Percentiles rank a stretch among this genome's conserved stretches.
Conservation (phyloP, 2,888 invertebrate genomes). For the Tachina fera region DNA sequence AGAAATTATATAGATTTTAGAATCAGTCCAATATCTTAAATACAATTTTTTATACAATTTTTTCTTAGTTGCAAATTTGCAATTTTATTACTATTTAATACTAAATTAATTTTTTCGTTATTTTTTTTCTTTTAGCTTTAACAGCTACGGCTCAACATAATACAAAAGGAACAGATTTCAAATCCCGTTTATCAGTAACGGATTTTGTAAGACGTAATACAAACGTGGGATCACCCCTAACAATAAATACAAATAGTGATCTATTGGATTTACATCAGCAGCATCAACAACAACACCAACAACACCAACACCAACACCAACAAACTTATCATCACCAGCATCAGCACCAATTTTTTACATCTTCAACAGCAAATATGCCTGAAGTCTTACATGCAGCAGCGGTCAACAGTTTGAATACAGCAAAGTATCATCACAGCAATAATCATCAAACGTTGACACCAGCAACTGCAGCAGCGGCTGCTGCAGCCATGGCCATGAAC, state of each 20-base stretch:
- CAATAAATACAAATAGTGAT: slow-evolving; percentile 53
- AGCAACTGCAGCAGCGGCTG: slow-evolving; percentile 57
- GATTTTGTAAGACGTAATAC: slow-evolving; percentile 91
- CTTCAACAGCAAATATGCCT: slow-evolving; percentile 74
- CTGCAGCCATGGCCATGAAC: slow-evolving; percentile 65
- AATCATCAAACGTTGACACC: slow-evolving; percentile 60
- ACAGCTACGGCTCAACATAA: slow-evolving; percentile 13
- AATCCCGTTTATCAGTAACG: slow-evolving; percentile 91
- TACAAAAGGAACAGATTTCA: slow-evolving; percentile 64
- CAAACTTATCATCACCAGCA: slow-evolving; percentile 59
- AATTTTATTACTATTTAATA: neutral
- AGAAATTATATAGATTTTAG: too few species aligned
- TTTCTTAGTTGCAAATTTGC: neutral
- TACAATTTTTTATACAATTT: too few species aligned
- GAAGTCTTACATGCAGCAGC: slow-evolving; percentile 77
- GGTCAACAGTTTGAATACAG: slow-evolving; percentile 75
- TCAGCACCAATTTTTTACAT: slow-evolving; percentile 48
- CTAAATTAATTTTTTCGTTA: neutral
- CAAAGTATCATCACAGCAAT: slow-evolving; percentile 64
- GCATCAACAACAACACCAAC: neutral
- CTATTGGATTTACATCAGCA: slow-evolving; percentile 31
- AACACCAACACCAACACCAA: slow-evolving; percentile 63
- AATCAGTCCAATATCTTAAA: too few species aligned
- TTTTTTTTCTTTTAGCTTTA: slow-evolving; percentile 49
- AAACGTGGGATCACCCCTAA: slow-evolving; percentile 74